Evolutionary conservation across 2,113 vertebrate genomes (phyloP).

Genomic region (Ictalurus punctatus): DNA sequence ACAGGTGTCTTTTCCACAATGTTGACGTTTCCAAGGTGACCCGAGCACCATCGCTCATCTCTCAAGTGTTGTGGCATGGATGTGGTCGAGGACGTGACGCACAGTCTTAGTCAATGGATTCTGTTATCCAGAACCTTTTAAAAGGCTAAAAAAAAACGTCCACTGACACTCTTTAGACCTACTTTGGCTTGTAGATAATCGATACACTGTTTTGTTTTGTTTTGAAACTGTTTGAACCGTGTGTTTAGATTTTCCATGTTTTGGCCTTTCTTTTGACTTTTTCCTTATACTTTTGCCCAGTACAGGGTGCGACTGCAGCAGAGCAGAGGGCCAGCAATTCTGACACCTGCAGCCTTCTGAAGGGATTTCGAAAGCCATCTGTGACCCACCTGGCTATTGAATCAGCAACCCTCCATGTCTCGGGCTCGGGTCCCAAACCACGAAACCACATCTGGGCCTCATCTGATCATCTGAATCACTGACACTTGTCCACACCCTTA

Average conservation of each 20-base stretch:
- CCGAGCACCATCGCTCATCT: constrained; percentile 18
- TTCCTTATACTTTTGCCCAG: background rate
- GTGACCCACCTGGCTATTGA: constrained; percentile 12
- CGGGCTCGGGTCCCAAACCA: constrained; percentile 5
- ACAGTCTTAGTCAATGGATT: background rate
- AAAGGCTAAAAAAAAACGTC: background rate
- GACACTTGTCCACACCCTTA: constrained; percentile 33
- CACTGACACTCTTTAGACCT: background rate
- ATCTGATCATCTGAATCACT: constrained; percentile 27
- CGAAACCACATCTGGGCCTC: constrained; percentile 20
- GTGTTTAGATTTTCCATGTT: background rate
- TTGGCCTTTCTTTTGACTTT: background rate
- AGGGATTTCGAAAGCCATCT: constrained; percentile 13
- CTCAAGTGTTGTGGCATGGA: background rate
- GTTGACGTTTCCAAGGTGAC: constrained; percentile 14
- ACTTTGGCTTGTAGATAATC: background rate
- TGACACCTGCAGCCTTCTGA: constrained; percentile 27
- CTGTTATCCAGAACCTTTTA: background rate
- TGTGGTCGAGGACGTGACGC: constrained; percentile 7
- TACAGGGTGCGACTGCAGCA: background rate
- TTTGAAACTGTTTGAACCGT: background rate
- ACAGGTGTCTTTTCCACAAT: constrained; percentile 52
- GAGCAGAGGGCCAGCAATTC: background rate
- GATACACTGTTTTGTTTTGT: background rate
- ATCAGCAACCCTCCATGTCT: constrained; percentile 15